Evolutionary conservation across 2,113 vertebrate genomes (phyloP).

Genomic region (Rhodinocichla rosea): DNA sequence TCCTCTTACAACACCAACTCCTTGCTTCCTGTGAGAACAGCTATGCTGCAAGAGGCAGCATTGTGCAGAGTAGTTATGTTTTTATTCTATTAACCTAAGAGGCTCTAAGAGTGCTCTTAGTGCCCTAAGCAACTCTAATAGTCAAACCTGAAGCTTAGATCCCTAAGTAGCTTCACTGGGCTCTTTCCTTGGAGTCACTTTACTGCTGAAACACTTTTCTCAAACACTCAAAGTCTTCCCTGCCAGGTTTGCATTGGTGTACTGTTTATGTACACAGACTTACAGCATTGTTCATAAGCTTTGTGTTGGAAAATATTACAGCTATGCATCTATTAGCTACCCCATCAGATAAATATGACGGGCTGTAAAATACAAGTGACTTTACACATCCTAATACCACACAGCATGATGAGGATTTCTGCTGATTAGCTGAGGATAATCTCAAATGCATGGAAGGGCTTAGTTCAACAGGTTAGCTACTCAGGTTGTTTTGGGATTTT

Average conservation of each 20-base stretch:
- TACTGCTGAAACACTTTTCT: neutral
- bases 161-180: slow-evolving; percentile 15
- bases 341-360: neutral
- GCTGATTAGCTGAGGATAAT: slow-evolving; percentile 46
- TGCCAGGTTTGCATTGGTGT: neutral
- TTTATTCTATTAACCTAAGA: slow-evolving; percentile 37
- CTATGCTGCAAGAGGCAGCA: neutral
- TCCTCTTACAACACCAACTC: neutral
- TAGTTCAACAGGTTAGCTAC: slow-evolving; percentile 29
- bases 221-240: neutral
- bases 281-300: neutral
- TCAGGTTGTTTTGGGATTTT: neutral
- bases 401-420: slow-evolving; percentile 16
- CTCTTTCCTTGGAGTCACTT: neutral
- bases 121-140: slow-evolving; percentile 4
- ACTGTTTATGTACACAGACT: neutral
- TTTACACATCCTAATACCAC: slow-evolving; percentile 15
- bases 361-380: slow-evolving; percentile 22
- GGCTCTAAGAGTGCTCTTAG: slow-evolving; percentile 19
- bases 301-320: neutral
- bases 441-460: slow-evolving; percentile 44
- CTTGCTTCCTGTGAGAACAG: neutral
- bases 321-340: neutral
- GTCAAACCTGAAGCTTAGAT: slow-evolving; percentile 33
- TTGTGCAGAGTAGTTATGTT: neutral